Conservation (phyloP, 2,888 invertebrate species). For the Drosophila incognita region DNA sequence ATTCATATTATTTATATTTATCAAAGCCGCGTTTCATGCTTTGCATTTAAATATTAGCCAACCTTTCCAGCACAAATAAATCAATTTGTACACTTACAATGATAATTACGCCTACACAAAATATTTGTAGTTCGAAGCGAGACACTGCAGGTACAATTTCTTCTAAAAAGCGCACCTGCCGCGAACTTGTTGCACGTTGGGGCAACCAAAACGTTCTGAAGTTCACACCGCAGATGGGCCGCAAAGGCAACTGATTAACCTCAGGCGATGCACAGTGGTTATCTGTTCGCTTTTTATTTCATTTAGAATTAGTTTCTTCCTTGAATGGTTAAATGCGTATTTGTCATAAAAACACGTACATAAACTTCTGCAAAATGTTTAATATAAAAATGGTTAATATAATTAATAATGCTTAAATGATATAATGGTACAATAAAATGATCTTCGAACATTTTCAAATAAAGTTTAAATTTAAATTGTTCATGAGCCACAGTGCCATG, state of each 20-base stretch:
- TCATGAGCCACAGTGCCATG: slow-evolving; percentile 8
- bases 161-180: background rate
- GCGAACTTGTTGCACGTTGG: slow-evolving; percentile 46
- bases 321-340: background rate
- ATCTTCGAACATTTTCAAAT: background rate
- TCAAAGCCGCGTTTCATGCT: background rate
- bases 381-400: background rate
- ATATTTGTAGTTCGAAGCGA: background rate
- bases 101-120: background rate
- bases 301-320: background rate
- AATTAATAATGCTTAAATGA: background rate
- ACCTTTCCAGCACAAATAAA: background rate
- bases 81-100: slow-evolving; percentile 15
- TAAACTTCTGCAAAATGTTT: background rate
- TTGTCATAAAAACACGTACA: background rate
- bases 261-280: slow-evolving; percentile 32
- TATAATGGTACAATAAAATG: background rate
- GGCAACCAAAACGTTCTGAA: slow-evolving; percentile 38
- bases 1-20: too few relatives aligned
- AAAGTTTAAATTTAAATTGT: background rate
- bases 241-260: slow-evolving; percentile 6
- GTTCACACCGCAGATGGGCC: slow-evolving; percentile 1
- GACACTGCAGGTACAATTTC: background rate
- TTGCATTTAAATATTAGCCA: background rate
- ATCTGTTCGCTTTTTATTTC: background rate